A percentile compares a stretch with the other conserved stretches of the same genome.
These are phyloP conservation scores for Brachyptera risi DNA, from an alignment of 2,888 invertebrate genomes.

Conservation along the genomic window DNA sequence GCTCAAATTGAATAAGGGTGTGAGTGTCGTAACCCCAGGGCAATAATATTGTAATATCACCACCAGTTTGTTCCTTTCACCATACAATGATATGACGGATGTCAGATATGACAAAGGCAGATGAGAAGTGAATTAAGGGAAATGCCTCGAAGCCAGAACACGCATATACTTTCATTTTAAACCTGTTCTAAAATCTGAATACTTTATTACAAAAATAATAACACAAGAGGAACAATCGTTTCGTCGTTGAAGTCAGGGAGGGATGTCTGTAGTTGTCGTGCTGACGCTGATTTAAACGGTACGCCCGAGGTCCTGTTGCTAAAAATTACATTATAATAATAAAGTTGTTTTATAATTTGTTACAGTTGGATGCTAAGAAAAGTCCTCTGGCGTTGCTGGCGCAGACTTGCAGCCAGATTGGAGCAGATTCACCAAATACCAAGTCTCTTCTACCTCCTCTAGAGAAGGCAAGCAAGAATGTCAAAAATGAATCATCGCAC, in stretches of 20 bases:
- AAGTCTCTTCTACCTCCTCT: conserved; percentile 70
- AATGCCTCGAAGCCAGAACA: conserved; percentile 27
- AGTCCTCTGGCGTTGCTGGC: conserved; percentile 93
- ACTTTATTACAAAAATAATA: conserved; percentile 4
- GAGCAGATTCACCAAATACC: conserved; percentile 75
- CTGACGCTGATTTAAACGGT: conserved; percentile 3
- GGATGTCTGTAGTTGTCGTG: conserved; percentile 16
- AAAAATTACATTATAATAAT: conserved; percentile 15
- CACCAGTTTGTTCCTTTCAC: conserved; percentile 1
- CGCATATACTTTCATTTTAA: conserved; percentile 16
- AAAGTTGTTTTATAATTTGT: conserved; percentile 47
- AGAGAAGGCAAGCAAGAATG: conserved; percentile 54
- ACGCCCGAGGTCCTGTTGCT: not conserved
- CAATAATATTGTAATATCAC: not conserved
- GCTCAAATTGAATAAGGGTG: conserved; percentile 11
- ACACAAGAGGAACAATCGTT: not conserved
- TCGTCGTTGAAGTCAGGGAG: not conserved
- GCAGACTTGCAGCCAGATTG: conserved; percentile 97
- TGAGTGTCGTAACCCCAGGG: not conserved
- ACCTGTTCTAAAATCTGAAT: conserved; percentile 12
- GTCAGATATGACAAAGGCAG: conserved; percentile 28
- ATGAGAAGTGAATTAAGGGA: conserved; percentile 31
- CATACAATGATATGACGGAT: conserved; percentile 16
- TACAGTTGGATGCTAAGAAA: conserved; percentile 96
- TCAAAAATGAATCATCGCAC: conserved; percentile 14